A percentile compares a stretch with the other conserved stretches of the same genome.
Evolutionary conservation across 2,797 vertebrate species (phyloP).

Genomic region (Ctenochaetus hawaiiensis): DNA sequence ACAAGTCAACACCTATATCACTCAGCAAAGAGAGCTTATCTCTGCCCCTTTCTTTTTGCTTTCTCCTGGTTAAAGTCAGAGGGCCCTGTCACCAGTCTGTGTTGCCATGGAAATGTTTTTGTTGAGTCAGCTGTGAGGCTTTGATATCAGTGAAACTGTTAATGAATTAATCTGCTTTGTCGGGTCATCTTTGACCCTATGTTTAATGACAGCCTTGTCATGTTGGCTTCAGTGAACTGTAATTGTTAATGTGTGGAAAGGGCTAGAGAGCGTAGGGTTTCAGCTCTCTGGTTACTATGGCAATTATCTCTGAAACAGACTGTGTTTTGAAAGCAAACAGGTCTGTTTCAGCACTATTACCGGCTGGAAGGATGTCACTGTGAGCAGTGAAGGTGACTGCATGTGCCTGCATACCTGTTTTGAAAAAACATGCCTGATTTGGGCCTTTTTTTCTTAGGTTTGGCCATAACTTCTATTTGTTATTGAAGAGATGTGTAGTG

Average conservation of each 20-base stretch:
- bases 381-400: constrained; percentile 54
- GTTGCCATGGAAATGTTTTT: constrained; percentile 53
- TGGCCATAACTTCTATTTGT: background rate
- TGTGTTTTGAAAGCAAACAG: constrained; percentile 87
- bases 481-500: too few species aligned
- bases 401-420: background rate
- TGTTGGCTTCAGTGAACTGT: constrained; percentile 45
- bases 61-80: constrained; percentile 27
- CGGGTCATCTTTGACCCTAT: constrained; percentile 50
- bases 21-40: constrained; percentile 56
- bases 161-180: constrained; percentile 60
- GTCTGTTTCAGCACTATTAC: constrained; percentile 76
- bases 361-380: constrained; percentile 47
- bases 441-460: constrained; percentile 1
- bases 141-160: constrained; percentile 26
- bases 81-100: constrained; percentile 14
- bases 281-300: constrained; percentile 78
- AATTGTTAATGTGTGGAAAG: constrained; percentile 59
- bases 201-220: constrained; percentile 43
- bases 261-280: constrained; percentile 51
- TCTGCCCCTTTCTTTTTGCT: constrained; percentile 33
- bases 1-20: constrained; percentile 21
- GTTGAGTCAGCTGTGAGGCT: constrained; percentile 23
- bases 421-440: constrained; percentile 6
- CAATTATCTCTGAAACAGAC: constrained; percentile 76